Evolutionary conservation across 2,113 vertebrate genomes (phyloP).

Genomic region (Lipophrys pholis): DNA sequence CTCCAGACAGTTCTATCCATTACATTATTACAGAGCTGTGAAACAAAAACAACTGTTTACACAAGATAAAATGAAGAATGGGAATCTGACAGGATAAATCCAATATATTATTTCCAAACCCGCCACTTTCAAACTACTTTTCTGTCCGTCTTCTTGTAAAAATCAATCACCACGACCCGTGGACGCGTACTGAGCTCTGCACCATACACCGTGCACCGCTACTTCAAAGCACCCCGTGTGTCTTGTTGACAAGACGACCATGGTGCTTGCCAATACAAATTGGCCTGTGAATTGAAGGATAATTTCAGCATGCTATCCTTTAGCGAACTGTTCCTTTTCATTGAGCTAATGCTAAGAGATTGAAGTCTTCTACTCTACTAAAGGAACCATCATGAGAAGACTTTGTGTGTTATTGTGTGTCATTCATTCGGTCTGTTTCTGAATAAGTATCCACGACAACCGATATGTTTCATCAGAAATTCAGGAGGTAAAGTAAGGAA

Average conservation of each 20-base stretch:
- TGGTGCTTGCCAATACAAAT: conserved; percentile 7
- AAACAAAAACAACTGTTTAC: conserved; percentile 8
- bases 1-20: not conserved
- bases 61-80: not conserved
- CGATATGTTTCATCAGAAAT: conserved; percentile 18
- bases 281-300: conserved; percentile 10
- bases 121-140: not conserved
- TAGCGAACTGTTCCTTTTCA: conserved; percentile 18
- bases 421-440: conserved; percentile 13
- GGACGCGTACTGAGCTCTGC: not conserved
- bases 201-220: not conserved
- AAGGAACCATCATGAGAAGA: conserved; percentile 18
- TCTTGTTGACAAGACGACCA: conserved; percentile 1
- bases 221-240: not conserved
- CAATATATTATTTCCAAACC: not conserved
- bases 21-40: not conserved
- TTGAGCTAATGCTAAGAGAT: conserved; percentile 24
- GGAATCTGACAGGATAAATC: not conserved
- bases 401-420: not conserved
- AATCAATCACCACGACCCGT: not conserved
- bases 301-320: not conserved
- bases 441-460: conserved; percentile 26
- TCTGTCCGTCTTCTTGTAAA: not conserved
- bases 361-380: conserved; percentile 1
- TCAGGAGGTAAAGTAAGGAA: not conserved